Evolutionary conservation across 2,113 vertebrate species (phyloP).

Genomic region (Zeus faber): DNA sequence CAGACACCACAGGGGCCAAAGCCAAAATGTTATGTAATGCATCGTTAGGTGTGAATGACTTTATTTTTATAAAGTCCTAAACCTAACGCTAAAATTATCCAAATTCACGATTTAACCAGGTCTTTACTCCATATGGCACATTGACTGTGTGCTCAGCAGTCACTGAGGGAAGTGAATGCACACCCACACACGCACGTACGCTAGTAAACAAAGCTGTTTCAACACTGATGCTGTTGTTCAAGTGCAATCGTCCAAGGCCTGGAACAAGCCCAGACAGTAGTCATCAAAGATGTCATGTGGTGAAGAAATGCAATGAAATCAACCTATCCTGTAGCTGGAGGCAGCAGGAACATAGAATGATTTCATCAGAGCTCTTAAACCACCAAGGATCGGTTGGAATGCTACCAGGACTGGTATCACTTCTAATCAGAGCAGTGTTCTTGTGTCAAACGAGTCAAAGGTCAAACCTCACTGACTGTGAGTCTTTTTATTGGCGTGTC

Average conservation of each 20-base stretch:
- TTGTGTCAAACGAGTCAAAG: background rate
- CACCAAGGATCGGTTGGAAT: constrained; percentile 34
- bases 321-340: constrained; percentile 77
- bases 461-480: background rate
- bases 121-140: background rate
- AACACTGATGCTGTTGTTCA: background rate
- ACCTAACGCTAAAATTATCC: too few species aligned
- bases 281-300: constrained; percentile 32
- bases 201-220: background rate
- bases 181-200: background rate
- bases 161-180: background rate
- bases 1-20: background rate
- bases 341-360: constrained; percentile 79
- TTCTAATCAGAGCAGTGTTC: background rate
- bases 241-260: background rate
- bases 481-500: constrained; percentile 10
- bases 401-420: too few species aligned
- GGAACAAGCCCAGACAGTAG: background rate
- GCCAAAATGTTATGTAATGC: background rate
- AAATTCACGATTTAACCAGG: too few species aligned
- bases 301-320: constrained; percentile 82
- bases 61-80: too few species aligned
- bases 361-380: constrained; percentile 81
- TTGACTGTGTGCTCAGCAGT: background rate
- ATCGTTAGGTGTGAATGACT: background rate